Conservation (phyloP, 2,797 vertebrate species). For the Brotula barbata region DNA sequence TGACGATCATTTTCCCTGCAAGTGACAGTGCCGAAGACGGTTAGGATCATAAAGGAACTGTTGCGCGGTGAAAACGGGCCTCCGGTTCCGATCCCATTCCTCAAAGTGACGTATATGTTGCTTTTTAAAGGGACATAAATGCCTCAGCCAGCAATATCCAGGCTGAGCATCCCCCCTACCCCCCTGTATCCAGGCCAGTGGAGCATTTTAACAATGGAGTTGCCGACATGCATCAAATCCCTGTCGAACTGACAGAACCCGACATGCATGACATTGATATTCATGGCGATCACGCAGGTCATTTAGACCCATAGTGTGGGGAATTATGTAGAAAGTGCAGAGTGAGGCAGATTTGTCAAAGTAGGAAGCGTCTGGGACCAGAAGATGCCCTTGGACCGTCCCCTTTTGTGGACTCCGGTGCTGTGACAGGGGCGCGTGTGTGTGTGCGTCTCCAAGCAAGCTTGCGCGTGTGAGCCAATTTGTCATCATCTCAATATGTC, state of each 20-base stretch:
- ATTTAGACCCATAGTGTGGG: conserved; percentile 43
- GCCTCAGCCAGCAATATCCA: conserved; percentile 34
- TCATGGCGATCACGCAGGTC: conserved; percentile 69
- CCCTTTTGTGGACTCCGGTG: conserved; percentile 36
- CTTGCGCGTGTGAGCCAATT: conserved; percentile 37
- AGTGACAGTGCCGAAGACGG: conserved; percentile 28
- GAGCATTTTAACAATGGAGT: conserved; percentile 18
- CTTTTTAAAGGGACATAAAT: conserved; percentile 49
- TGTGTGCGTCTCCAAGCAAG: conserved; percentile 2
- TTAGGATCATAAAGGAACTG: conserved; percentile 15
- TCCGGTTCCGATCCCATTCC: conserved; percentile 26
- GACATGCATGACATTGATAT: conserved; percentile 70
- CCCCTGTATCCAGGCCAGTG: neutral
- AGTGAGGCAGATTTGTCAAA: conserved; percentile 62
- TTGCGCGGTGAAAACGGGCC: neutral
- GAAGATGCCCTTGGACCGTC: conserved; percentile 65
- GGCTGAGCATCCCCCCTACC: conserved; percentile 6
- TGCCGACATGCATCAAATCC: conserved; percentile 50
- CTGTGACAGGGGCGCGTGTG: conserved; percentile 16
- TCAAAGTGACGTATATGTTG: conserved; percentile 38
- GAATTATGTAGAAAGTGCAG: conserved; percentile 65
- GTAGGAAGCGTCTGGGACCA: conserved; percentile 49
- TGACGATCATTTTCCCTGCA: conserved; percentile 25
- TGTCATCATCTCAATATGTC: conserved; percentile 60
- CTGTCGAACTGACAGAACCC: conserved; percentile 33